Base-by-base conservation (phyloP, 1,140 invertebrate genomes). In the Dreissena polymorpha region DNA sequence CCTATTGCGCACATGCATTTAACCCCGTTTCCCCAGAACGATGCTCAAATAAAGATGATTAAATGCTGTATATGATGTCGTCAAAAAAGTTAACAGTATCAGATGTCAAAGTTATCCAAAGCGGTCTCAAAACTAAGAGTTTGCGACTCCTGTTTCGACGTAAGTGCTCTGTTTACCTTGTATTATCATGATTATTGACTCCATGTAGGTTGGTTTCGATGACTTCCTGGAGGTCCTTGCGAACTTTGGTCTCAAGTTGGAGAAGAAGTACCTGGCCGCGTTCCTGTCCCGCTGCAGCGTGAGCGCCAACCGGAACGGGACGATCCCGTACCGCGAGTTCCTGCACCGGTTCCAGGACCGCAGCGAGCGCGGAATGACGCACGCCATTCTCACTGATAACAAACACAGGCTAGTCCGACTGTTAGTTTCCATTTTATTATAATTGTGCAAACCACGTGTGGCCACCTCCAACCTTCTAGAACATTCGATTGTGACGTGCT, bases 331-430 rank as follows among this genome's bases (percentile, higher is more conserved):
- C 85, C 85, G 87, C 55, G 91, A 92, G 57, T 93, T 93, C 84
- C 83, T 93, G 10, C 89, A 91, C 77, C 85, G 91, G 57, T 93
- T 93, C 88, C 91, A 92, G 88, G 92, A 93, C 85, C 82, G 92
- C 51, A 90, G 91, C 29, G 92, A 93, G 79, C 83, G 71, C 0
- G 92, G 92, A 23, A 91, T 93, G 88, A 86, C 91, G 8, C 92
- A 93, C 80, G 90, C 90, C 67, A 90, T 93, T 23, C 85, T 93
- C 16, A 90, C 91, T 18, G 87, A 92, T 83, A 89, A 89, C 80
- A 90, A 92, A 84, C 91, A 93, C 90, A 92, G 89, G 92, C 90
- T 82, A 85, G 82, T 86, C 72, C 83, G 83, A 84, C 57, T 86
- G 86, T 87, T 85, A 87, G 82, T 88, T 86, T 84, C 83, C 65